Percentiles rank a stretch among this genome's conserved stretches.
These are phyloP conservation scores for Stigmatopora nigra DNA, from an alignment of 2,113 vertebrate species.

Conservation along the genomic window DNA sequence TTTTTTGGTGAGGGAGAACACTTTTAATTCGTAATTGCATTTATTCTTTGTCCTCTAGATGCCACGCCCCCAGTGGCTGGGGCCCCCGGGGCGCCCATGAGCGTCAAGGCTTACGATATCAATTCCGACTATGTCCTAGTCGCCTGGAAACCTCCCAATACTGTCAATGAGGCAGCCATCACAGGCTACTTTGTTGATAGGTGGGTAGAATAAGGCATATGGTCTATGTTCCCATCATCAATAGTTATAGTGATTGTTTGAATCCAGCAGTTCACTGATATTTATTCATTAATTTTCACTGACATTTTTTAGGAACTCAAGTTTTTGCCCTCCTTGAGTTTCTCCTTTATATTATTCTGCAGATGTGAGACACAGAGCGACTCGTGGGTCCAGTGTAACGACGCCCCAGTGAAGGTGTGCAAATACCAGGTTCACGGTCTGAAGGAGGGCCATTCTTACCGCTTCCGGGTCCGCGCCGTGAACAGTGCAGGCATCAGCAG, in stretches of 20 bases:
- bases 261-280: too few species aligned
- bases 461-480: constrained; percentile 86
- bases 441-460: constrained; percentile 75
- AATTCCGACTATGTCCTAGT: constrained; percentile 92
- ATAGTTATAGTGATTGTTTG: neutral
- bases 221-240: neutral
- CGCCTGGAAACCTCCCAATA: constrained; percentile 95
- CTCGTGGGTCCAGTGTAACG: constrained; percentile 91
- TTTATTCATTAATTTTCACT: too few species aligned
- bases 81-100: constrained; percentile 90
- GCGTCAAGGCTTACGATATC: constrained; percentile 79
- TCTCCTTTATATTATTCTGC: neutral
- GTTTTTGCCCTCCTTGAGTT: neutral
- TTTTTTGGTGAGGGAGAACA: neutral
- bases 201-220: constrained; percentile 54
- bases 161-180: constrained; percentile 77
- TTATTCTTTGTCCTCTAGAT: constrained; percentile 62
- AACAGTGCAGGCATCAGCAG: constrained; percentile 85
- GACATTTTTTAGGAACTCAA: too few species aligned
- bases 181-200: constrained; percentile 93
- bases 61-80: constrained; percentile 72
- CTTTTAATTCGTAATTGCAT: too few species aligned
- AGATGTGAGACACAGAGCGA: constrained; percentile 85
- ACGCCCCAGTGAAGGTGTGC: constrained; percentile 83
- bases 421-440: constrained; percentile 88